phyloP scores from a whole-genome alignment of 2,888 invertebrate genomes.

The Pherbina coryleti region DNA sequence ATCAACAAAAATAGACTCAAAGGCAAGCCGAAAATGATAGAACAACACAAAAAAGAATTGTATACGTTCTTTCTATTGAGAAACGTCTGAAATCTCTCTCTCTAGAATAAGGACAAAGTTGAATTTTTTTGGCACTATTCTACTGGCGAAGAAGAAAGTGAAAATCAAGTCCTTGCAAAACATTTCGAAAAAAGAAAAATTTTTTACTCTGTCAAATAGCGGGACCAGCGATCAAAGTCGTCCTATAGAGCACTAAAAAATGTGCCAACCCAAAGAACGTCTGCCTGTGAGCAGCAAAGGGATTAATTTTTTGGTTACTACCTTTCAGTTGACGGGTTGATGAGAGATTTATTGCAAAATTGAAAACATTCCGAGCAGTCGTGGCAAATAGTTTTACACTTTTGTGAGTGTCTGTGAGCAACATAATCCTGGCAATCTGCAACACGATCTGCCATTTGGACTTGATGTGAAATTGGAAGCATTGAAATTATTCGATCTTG shows the following conservation, averaged over 20 bases:
- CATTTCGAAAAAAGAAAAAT: not conserved
- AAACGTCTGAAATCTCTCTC: not conserved
- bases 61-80: not conserved
- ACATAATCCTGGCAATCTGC: conserved; percentile 27
- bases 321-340: not conserved
- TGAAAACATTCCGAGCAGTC: not conserved
- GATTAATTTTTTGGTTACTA: conserved; percentile 20
- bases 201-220: not conserved
- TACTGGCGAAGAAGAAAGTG: not conserved
- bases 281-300: not conserved
- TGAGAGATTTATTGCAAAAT: not conserved
- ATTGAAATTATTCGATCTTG: not conserved
- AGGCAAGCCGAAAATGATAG: not conserved
- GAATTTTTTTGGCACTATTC: not conserved
- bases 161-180: too few species aligned
- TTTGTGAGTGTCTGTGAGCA: not conserved
- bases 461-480: conserved; percentile 11
- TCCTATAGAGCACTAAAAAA: too few species aligned
- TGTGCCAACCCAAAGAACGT: not conserved
- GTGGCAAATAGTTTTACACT: conserved; percentile 16
- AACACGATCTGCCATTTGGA: conserved; percentile 28
- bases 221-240: too few species aligned
- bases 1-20: not conserved
- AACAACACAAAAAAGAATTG: not conserved
- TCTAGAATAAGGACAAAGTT: not conserved